These are phyloP conservation scores for Picus viridis DNA, from an alignment of 2,797 vertebrate species.

Conservation along the genomic window DNA sequence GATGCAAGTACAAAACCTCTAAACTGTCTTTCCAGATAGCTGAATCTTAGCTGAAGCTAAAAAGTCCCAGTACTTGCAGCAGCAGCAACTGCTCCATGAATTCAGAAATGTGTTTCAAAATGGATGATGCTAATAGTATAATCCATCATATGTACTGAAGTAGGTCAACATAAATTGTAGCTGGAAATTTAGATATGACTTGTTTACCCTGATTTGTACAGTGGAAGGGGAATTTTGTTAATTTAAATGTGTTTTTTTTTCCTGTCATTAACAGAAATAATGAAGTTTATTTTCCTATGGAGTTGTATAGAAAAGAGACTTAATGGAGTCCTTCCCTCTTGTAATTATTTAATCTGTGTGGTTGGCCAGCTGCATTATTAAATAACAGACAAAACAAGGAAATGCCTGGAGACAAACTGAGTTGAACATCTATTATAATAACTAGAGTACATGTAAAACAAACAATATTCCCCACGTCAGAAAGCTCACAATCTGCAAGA, in stretches of 20 bases:
- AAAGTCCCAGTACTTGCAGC: background rate
- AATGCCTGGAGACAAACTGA: background rate
- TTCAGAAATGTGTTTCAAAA: background rate
- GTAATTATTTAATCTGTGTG: background rate
- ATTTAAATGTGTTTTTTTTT: background rate
- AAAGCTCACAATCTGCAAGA: background rate
- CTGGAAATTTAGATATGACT: background rate
- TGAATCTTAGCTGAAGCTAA: background rate
- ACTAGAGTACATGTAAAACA: background rate
- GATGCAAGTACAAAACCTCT: background rate
- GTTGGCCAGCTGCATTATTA: background rate
- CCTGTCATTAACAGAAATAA: background rate
- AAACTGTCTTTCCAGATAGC: background rate
- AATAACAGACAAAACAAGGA: background rate
- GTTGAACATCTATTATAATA: background rate
- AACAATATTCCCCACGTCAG: background rate
- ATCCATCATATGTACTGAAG: background rate
- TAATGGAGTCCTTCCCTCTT: background rate
- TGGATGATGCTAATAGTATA: background rate
- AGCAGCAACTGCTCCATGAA: background rate
- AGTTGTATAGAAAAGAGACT: background rate
- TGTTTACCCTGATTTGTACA: background rate
- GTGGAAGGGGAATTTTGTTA: background rate
- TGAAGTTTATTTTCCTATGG: background rate
- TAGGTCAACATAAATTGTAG: background rate